Base-by-base conservation (phyloP, 2,113 vertebrate genomes). In the Indicator indicator region DNA sequence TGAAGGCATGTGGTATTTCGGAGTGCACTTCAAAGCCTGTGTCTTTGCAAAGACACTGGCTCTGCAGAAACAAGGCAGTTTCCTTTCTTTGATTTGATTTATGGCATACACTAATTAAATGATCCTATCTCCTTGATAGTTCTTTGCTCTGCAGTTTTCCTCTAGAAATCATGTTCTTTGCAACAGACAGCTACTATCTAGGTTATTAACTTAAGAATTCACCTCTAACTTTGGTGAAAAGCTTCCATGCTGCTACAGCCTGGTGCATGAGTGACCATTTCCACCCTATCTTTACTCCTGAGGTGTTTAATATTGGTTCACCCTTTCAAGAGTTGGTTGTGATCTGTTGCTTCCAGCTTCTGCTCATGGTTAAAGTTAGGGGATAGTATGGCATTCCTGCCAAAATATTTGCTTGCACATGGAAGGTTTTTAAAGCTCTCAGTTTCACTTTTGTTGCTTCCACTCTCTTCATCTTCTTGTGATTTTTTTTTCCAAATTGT, bases 71-170 rank as follows among this genome's bases (percentile, higher is more conserved):
- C 80, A 73, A 80, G 76, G 83, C 82, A 6, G 17, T 76, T 94
- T 85, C n/a, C 56, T 83, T 83, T 83, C 76, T 70, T 74, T 78
- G 52, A 23, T 92, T 64, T 86, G 80, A 75, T 89, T 95, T 83
- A 80, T 89, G 54, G 9, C 54, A n/a, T 52, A 28, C 5, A 1
- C 42, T 95, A 52, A 88, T 86, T 81, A 86, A 84, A 68, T 78
- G 77, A 78, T 90, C n/a, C 60, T 83, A 32, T 90, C 83, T 90
- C 9, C 48, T 59, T 5, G 1, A 12, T 0, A 0, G 8, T 70
- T 93, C 55, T 70, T 90, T 69, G 40, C 76, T 79, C 32, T 60
- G 46, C 38, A 32, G n/a, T 75, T 79, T n/a, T 67, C 54, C 90
- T 76, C 72, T 84, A 63, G 86, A 87, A 89, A 92, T 71, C 1